Evolutionary conservation across 2,888 invertebrate species (phyloP), one percentile per base, ranked within the genome.

Genomic region (Drosophila birchii): DNA sequence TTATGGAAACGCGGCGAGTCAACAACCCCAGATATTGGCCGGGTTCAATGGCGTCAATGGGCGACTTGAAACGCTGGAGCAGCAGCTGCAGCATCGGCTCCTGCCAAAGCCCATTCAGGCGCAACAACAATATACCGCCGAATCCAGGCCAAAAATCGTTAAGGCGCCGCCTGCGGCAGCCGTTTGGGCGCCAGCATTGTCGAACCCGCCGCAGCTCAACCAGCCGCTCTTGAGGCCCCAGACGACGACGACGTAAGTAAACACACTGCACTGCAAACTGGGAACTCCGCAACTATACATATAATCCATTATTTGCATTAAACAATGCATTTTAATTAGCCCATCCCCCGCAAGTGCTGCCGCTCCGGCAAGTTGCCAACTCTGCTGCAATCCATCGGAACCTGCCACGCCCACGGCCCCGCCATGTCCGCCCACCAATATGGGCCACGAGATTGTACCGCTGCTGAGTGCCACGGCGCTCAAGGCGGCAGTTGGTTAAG

Each of bases 291-390:
- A 75, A 70, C 76, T 69, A 38, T 54, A 36, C 70, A 66, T 59
- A 72, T 73, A 80, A 88, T 72, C 71, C 64, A 62, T 61, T 62
- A 78, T 64, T 78, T 64, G 53, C 43, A 54, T 51, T 55, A 68
- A 67, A 81, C 81, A 86, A 76, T 89, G 74, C 83, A 85, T 81
- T 85, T 89, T 85, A 85, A 85, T 85, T 85, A 85, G 84, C 80
- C 74, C 71, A 68, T 69, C 64, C 66, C 55, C 73, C 63, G 57
- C 60, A 39, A 68, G 56, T 55, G 51, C 20, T 53, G 68, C 66
- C 45, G 55, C 45, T 41, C 43, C 54, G 53, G 59, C 55, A 44
- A 39, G 44, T 16, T 88, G 90, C 59, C 56, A 75, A 41, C 66
- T 47, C 5, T 83, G 88, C 39, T 84, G 89, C 76, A 49, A 59